Evolutionary conservation across 2,797 vertebrate genomes (phyloP).

Genomic region (Tangara arthus): DNA sequence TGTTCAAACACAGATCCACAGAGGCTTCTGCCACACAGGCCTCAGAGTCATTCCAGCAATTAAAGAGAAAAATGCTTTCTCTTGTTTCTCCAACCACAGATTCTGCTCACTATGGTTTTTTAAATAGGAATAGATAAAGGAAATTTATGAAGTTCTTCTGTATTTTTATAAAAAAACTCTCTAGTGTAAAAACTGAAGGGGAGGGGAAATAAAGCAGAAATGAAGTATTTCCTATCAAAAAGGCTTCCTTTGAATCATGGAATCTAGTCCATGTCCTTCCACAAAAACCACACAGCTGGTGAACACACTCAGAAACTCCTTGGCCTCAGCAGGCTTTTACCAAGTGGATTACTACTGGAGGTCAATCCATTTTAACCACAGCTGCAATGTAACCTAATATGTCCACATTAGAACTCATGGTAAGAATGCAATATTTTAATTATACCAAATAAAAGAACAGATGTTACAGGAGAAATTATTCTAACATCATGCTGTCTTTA

Average conservation of each 20-base stretch:
- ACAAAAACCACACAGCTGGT: conserved; percentile 8
- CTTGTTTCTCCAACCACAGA: not conserved
- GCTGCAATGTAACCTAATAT: conserved; percentile 44
- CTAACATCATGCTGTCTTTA: conserved; percentile 27
- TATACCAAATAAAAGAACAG: conserved; percentile 45
- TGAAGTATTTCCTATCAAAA: not conserved
- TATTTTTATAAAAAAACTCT: not conserved
- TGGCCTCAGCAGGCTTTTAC: not conserved
- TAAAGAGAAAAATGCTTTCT: not conserved
- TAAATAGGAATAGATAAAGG: not conserved
- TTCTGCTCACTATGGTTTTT: not conserved
- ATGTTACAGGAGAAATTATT: conserved; percentile 35
- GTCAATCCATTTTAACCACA: conserved; percentile 33
- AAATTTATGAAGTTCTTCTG: not conserved
- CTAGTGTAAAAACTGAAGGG: not conserved
- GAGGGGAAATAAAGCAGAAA: not conserved
- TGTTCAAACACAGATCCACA: not conserved
- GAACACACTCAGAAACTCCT: not conserved
- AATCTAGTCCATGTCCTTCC: not conserved
- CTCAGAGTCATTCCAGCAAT: not conserved
- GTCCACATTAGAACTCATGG: not conserved
- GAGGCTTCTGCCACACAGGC: not conserved
- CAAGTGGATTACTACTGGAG: not conserved
- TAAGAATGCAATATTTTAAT: conserved; percentile 48
- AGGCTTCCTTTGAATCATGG: not conserved